Evolutionary conservation across 2,113 vertebrate genomes (phyloP).

Genomic region (Athene cunicularia): DNA sequence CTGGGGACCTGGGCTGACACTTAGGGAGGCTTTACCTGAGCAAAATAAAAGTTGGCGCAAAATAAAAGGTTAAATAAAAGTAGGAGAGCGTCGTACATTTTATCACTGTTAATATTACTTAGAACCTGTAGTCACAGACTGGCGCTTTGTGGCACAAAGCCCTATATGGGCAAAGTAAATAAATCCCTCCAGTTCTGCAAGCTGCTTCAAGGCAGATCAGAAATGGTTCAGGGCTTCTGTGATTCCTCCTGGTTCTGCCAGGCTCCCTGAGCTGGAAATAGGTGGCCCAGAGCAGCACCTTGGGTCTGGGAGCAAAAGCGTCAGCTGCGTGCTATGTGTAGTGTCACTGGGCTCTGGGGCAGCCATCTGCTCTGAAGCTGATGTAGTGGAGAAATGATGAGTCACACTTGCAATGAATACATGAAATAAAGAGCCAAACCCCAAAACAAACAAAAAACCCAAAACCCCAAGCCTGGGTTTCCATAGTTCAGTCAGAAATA

Average conservation of each 20-base stretch:
- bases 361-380: background rate
- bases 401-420: background rate
- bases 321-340: fast-evolving
- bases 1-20: background rate
- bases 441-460: background rate
- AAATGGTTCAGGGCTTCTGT: background rate
- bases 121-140: background rate
- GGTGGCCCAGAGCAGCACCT: background rate
- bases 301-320: background rate
- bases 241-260: background rate
- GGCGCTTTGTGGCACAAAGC: fast-evolving
- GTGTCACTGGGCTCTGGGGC: background rate
- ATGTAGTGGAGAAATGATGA: background rate
- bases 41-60: fast-evolving
- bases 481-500: fast-evolving
- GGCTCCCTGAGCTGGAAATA: background rate
- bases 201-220: background rate
- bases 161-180: background rate
- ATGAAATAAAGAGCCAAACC: background rate
- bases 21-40: background rate
- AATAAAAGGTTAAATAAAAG: background rate
- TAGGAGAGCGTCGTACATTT: fast-evolving
- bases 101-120: background rate
- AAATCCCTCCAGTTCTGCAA: background rate
- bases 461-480: background rate